These are phyloP conservation scores for Pegoplata infirma DNA, from an alignment of 2,888 invertebrate species.

Conservation along the genomic window DNA sequence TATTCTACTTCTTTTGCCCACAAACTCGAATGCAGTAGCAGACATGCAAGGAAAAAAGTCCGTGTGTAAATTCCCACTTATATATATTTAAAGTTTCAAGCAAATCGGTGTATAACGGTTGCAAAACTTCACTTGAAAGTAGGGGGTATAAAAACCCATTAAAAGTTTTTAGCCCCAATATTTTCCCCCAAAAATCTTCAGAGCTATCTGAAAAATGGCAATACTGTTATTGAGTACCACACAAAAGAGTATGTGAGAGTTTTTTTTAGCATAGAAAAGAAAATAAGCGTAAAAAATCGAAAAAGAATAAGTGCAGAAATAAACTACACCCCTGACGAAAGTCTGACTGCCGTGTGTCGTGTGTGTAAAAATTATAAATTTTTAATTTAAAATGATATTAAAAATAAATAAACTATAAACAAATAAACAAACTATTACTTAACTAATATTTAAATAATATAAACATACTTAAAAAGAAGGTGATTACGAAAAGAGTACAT, in stretches of 20 bases:
- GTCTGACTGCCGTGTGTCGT: conserved; percentile 49
- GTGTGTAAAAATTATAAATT: conserved; percentile 34
- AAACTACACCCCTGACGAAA: conserved; percentile 62
- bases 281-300: conserved; percentile 39
- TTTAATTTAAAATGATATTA: conserved; percentile 12
- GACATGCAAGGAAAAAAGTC: too few species aligned
- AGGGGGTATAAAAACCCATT: too few species aligned
- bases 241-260: conserved; percentile 12
- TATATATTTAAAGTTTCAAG: too few species aligned
- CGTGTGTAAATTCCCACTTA: too few species aligned
- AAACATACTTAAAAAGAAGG: conserved; percentile 10
- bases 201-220: too few species aligned
- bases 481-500: conserved; percentile 10
- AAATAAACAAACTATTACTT: neutral
- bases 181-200: too few species aligned
- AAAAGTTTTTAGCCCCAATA: too few species aligned
- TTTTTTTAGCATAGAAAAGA: conserved; percentile 35
- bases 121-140: too few species aligned
- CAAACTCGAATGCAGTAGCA: too few species aligned
- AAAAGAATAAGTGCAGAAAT: conserved; percentile 56
- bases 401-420: neutral
- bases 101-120: too few species aligned
- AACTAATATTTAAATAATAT: neutral
- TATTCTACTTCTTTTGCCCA: too few species aligned
- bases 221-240: conserved; percentile 28